These are phyloP conservation scores for Spheniscus mendiculus DNA, from an alignment of 2,113 vertebrate genomes.

Conservation along the genomic window DNA sequence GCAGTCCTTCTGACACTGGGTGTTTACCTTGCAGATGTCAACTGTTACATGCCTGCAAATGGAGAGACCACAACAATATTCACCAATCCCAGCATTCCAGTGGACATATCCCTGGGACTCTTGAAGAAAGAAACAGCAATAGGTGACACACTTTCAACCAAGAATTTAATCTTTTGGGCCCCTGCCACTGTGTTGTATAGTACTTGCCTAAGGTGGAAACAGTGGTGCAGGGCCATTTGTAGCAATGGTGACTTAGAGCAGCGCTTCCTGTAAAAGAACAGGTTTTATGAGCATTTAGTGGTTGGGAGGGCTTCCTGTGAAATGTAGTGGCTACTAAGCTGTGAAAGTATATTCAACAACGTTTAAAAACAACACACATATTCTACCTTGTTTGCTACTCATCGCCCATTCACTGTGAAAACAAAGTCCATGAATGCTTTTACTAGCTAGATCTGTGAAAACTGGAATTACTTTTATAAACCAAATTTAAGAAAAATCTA, in stretches of 20 bases:
- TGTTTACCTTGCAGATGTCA: slow-evolving; percentile 76
- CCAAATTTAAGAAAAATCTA: rapidly evolving
- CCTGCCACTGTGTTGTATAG: rapidly evolving
- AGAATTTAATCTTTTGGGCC: background rate
- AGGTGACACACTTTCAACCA: slow-evolving; percentile 67
- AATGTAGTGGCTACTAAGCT: background rate
- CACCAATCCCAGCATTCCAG: slow-evolving; percentile 92
- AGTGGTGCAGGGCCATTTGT: rapidly evolving
- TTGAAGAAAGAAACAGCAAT: slow-evolving; percentile 90
- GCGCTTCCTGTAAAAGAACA: background rate
- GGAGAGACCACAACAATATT: slow-evolving; percentile 87
- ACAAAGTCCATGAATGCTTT: rapidly evolving
- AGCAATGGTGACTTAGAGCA: rapidly evolving
- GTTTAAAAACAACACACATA: rapidly evolving
- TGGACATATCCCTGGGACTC: slow-evolving; percentile 91
- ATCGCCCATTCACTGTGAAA: rapidly evolving
- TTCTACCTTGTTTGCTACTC: background rate
- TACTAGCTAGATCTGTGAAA: background rate
- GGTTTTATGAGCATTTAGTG: background rate
- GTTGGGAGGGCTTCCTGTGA: background rate
- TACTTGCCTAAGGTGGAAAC: rapidly evolving
- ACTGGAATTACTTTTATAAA: background rate
- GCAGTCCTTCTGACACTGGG: rapidly evolving
- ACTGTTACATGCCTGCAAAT: slow-evolving; percentile 93
- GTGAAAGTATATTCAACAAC: rapidly evolving